These are phyloP conservation scores for Diplolepis rosae DNA, from an alignment of 2,888 invertebrate species.

Conservation along the genomic window DNA sequence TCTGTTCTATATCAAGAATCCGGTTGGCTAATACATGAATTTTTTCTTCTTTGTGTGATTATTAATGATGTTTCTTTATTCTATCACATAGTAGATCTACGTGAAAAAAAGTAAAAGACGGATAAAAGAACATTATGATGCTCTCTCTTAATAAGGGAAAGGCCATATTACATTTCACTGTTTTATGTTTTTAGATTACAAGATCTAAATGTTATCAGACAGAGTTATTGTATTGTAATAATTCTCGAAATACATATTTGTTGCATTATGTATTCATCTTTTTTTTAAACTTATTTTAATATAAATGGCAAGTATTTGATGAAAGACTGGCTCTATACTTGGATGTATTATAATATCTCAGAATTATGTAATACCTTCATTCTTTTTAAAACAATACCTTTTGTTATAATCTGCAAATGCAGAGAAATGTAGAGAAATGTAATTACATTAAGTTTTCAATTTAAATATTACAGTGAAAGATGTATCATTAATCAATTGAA, in stretches of 20 bases:
- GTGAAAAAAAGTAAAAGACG: neutral
- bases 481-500: neutral
- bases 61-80: neutral
- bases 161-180: neutral
- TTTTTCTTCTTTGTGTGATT: too few species aligned
- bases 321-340: too few species aligned
- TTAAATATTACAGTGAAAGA: neutral
- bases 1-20: too few species aligned
- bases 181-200: neutral
- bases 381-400: neutral
- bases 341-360: too few species aligned
- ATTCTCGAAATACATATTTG: too few species aligned
- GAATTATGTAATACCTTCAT: too few species aligned
- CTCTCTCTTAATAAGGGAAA: neutral
- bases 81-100: neutral
- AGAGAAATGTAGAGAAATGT: too few species aligned
- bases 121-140: neutral
- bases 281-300: neutral
- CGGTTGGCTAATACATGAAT: too few species aligned
- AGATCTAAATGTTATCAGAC: too few species aligned
- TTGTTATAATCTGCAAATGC: neutral
- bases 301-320: neutral
- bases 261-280: too few species aligned
- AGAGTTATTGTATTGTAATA: too few species aligned
- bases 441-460: neutral